Evolutionary conservation across 2,797 vertebrate species (phyloP), one percentile per base, ranked within the genome.

Genomic region (Triplophysa bombifrons): DNA sequence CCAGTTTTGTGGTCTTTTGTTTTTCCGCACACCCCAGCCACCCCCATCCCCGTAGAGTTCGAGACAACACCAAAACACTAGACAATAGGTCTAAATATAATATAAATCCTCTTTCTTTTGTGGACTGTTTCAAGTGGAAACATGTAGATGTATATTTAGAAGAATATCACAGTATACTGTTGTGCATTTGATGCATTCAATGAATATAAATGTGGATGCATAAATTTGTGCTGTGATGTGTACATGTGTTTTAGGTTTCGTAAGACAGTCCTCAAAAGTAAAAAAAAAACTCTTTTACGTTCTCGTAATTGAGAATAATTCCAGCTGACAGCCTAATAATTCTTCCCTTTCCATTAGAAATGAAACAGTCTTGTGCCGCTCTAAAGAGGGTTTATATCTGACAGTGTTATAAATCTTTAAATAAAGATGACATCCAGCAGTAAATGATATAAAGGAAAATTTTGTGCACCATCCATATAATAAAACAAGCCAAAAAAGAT

Each of bases 1-100:
- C 56, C 58, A 16, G 34, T 56, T 72, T 61, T 79, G 69, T 55
- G 69, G 61, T 79, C 77, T 71, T 78, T 56, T 63, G 27, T 30
- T 63, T 61, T 25, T 51, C 44, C 6, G 50, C 63, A 51, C 14
- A 4, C 50, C 48, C 16, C 50, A 4, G 7, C 14, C 14, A 17
- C 50, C 65, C 22, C 55, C 56, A 25, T 8, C 60, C 14, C 56
- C 51, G 41, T 41, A 34, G 41, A 78, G 76, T 13, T 64, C 11
- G 4, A 78, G 76, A 72, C 60, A 53, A 63, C 48, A n/a, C 22
- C 12, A 3, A 63, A 58, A 61, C 66, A 63, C 60, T 25, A 60
- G 25, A 22, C 46, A 16, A 63, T 63, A 38, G 34, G 34, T 6
- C 34, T 38, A 46, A 8, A 34, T 48, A 38, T 56, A 30, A 78